Base-by-base conservation (phyloP, 1,140 invertebrate species). In the Bombus breviceps region DNA sequence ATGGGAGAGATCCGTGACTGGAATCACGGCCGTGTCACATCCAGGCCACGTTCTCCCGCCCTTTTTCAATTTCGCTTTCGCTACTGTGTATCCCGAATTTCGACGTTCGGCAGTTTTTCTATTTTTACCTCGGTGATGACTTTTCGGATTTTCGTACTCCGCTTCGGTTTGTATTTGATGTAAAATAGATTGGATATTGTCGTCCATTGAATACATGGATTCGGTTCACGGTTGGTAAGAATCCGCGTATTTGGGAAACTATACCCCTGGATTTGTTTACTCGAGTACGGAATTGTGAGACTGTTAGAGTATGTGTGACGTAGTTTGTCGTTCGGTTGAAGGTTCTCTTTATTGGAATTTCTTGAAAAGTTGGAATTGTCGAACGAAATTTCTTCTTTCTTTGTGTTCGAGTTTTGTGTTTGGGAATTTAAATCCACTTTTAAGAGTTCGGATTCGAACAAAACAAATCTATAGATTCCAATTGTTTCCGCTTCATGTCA, bases 1-100 rank as follows among this genome's bases (percentile, higher is more conserved):
- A 93, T 94, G 91, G 91, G 92, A 92, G 90, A 92, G n/a, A 88
- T 93, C 91, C 94, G 93, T 94, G 93, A 94, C 93, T 93, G 90
- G 92, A 94, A 94, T 94, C 93, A 92, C 90, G 90, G 90, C 92
- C 91, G 71, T 81, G 72, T 74, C n/a, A 69, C 73, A 68, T 74
- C 39, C 80, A 53, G 39, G 64, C 80, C 81, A 68, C 73, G 39
- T 74, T 85, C 10, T 75, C 75, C 57, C 64, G 76, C 78, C 71
- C 22, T 78, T 83, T 83, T 85, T 81, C 74, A n/a, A 57, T 76
- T 53, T 53, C 41, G n/a, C 32, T 80, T 68, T 37, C 66, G 32
- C 32, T 37, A 22, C 66, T 32, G 75, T 39, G 68, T 74, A 43
- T n/a, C 34, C 15, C 15, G 76, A 66, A 59, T 87, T 81, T 41